Evolutionary conservation across 2,888 invertebrate species (phyloP), one percentile per base, ranked within the genome.

Genomic region (Flexamia atlantica): DNA sequence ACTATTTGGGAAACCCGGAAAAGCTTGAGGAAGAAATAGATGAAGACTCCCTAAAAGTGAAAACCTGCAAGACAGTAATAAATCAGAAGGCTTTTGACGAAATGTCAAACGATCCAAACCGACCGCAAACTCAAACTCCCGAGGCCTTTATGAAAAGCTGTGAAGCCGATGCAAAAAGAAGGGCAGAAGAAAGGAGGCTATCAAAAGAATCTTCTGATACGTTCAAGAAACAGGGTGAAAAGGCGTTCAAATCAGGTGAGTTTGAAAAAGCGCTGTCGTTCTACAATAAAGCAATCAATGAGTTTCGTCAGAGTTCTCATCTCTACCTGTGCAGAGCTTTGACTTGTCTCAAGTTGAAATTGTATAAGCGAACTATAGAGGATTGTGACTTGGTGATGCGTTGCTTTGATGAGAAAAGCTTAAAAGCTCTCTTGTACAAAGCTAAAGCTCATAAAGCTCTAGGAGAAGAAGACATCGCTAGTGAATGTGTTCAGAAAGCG

Each of bases 91-190:
- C 79, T n/a, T 79, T 79, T 32, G 79, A 79, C 10, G 50, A 30
- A 32, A 76, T 76, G 42, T 25, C n/a, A 46, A 79, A 9, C 17
- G 57, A 57, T 10, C 23, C 20, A 4, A 1, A 23, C 2, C 50
- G 25, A 50, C 28, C 28, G 12, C 36, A 72, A 40, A 79, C 79
- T 3, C 32, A 79, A 32, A 79, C 20, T 53, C 79, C 79, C 4
- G 79, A 79, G 20, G 79, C 30, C 20, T 79, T 79, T n/a, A 79
- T 79, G 79, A 79, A 57, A 57, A 30, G 20, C n/a, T 79, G 79
- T 32, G 79, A 57, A n/a, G 79, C 28, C 2, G 79, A 79, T 30
- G 79, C 79, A 20, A 79, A 79, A 36, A 53, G 57, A 57, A 79
- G 79, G 57, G 57, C 79, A 9, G 79, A 79, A 79, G 79, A 79